A percentile compares a stretch with the other conserved stretches of the same genome.
Conservation (phyloP, 2,888 invertebrate species). For the Hirtodrosophila alboralis region DNA sequence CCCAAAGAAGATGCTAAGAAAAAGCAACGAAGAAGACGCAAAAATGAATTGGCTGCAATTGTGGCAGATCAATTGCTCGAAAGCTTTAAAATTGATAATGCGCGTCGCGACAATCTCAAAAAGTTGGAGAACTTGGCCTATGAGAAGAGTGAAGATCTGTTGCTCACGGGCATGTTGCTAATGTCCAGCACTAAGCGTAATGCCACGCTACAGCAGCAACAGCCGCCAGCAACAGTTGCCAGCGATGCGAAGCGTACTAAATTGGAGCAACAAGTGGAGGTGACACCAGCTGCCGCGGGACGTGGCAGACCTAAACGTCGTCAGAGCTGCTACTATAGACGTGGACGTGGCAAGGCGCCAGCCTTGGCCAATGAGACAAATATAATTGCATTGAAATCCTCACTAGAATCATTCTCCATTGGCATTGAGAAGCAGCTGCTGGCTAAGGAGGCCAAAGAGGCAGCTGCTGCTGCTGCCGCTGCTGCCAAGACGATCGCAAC, state of each 20-base stretch:
- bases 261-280: constrained; percentile 7
- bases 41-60: constrained; percentile 84
- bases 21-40: constrained; percentile 81
- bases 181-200: constrained; percentile 84
- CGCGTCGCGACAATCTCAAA: constrained; percentile 83
- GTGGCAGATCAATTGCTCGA: constrained; percentile 84
- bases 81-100: constrained; percentile 84
- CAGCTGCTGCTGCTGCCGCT: constrained; percentile 7
- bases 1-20: constrained; percentile 64
- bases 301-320: constrained; percentile 56
- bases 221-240: constrained; percentile 15
- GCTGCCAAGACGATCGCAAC: constrained; percentile 19
- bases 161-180: constrained; percentile 82
- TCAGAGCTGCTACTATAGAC: constrained; percentile 69
- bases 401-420: constrained; percentile 82
- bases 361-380: constrained; percentile 79
- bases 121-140: constrained; percentile 83
- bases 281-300: constrained; percentile 7
- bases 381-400: constrained; percentile 81
- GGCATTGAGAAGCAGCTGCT: constrained; percentile 80
- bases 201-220: constrained; percentile 51
- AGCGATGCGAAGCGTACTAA: constrained; percentile 35
- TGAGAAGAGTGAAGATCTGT: constrained; percentile 83
- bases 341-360: constrained; percentile 70
- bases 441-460: constrained; percentile 61